Base-by-base conservation (phyloP, 2,888 invertebrate species). In the Helleia helle region DNA sequence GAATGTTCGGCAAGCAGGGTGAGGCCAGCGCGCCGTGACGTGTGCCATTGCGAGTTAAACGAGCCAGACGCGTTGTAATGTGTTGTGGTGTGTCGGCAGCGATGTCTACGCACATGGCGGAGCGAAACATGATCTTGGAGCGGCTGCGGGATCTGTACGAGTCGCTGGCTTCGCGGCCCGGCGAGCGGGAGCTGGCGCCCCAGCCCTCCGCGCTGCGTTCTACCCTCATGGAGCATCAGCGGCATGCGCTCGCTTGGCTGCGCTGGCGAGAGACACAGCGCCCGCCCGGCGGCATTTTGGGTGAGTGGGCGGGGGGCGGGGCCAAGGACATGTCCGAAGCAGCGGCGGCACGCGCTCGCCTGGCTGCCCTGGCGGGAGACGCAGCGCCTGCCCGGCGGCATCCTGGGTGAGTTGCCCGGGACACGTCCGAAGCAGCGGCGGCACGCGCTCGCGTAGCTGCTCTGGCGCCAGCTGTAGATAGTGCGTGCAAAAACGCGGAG, bases 311-410 rank as follows among this genome's bases (percentile, higher is more conserved):
- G 6, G 2, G 22, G 5, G 2, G 22, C 22, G 2, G 22, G 8
- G 0, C 87, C 77, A 57, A 85, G 93, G 0, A 47, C 72, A 5
- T 76, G 97, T 2, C 92, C 96, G 92, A 77, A 87, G 6, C 96
- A 97, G 74, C 97, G 97, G 69, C 86, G 88, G 49, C 90, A 93
- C 56, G 97, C 95, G 0, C 74, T 98, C 0, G 88, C 91, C 7
- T 98, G 97, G 97, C 81, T 98, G 57, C 59, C 86, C 12, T 97
- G 96, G 96, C 79, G 97, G 12, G 98, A 98, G 76, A 83, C 84
- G n/a, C 93, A 95, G 67, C 90, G 89, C 38, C 93, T 94, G 0
- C 75, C 90, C 24, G 96, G 96, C 1, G 97, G 97, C 8, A 93
- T 97, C 52, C 85, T 97, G 37, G 94, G 94, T 88, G 41, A 17